These are phyloP conservation scores for Eumeta japonica DNA, from an alignment of 1,140 invertebrate species.

Conservation along the genomic window DNA sequence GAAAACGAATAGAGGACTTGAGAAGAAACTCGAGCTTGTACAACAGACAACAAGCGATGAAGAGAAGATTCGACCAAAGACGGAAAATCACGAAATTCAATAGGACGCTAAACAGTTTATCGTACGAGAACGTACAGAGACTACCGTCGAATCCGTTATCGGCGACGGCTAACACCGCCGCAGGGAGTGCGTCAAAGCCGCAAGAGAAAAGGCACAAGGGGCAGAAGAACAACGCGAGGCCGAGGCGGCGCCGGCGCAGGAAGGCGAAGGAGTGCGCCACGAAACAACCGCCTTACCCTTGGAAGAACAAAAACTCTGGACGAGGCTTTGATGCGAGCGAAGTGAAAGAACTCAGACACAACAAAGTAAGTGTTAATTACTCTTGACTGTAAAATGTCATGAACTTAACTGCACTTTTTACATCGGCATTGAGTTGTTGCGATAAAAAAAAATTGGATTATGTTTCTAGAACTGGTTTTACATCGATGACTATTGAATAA, in stretches of 20 bases:
- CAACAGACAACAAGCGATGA: conserved; percentile 29
- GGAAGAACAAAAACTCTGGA: conserved; percentile 47
- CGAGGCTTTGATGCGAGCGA: conserved; percentile 2
- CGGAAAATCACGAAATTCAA: conserved; percentile 5
- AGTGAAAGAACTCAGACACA: conserved; percentile 12
- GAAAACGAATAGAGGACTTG: conserved; percentile 32
- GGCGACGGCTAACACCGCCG: background rate
- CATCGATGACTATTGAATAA: no score
- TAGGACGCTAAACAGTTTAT: no score
- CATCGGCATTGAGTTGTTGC: no score
- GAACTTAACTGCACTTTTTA: background rate
- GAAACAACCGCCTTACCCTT: conserved; percentile 61
- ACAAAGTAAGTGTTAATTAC: conserved; percentile 2
- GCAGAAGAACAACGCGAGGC: conserved; percentile 28
- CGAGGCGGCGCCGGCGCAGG: conserved; percentile 47
- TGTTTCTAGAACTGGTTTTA: no score
- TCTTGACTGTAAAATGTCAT: background rate
- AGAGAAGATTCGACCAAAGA: conserved; percentile 5
- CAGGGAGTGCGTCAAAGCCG: conserved; percentile 6
- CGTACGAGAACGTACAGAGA: no score
- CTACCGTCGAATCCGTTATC: no score
- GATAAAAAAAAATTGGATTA: no score
- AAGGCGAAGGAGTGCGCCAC: conserved; percentile 70
- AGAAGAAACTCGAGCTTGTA: conserved; percentile 36
- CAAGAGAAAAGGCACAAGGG: conserved; percentile 8